Conservation (phyloP, 1,140 invertebrate species). For the Druon quercuslanigerum region DNA sequence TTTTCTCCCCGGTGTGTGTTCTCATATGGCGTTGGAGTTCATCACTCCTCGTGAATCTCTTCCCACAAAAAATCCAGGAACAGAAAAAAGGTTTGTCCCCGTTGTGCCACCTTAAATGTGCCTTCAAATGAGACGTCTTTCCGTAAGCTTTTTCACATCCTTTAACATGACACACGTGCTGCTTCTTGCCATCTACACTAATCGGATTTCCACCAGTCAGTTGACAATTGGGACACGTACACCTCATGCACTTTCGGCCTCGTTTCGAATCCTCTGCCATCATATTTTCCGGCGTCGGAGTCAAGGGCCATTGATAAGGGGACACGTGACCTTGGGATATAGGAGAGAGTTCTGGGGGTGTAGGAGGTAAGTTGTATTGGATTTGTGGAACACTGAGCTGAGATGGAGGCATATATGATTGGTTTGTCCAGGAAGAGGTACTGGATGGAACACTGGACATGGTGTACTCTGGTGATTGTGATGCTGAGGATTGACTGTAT, state of each 20-base stretch:
- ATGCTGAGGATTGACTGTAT: constrained; percentile 53
- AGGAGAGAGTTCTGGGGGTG: constrained; percentile 49
- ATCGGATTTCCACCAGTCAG: constrained; percentile 78
- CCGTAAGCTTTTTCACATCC: constrained; percentile 95
- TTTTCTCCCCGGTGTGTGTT: constrained; percentile 90
- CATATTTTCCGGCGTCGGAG: constrained; percentile 48
- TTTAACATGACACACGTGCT: constrained; percentile 92
- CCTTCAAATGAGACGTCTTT: constrained; percentile 93
- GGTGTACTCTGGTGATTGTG: constrained; percentile 53
- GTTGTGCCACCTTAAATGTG: constrained; percentile 90
- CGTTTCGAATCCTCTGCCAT: constrained; percentile 35
- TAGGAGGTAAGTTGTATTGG: constrained; percentile 60
- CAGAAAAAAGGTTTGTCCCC: constrained; percentile 87
- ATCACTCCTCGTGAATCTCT: constrained; percentile 91
- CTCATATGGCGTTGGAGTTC: constrained; percentile 89
- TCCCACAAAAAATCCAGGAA: constrained; percentile 88
- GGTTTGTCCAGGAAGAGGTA: constrained; percentile 51
- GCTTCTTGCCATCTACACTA: constrained; percentile 80
- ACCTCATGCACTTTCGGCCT: constrained; percentile 73
- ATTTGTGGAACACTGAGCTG: constrained; percentile 45
- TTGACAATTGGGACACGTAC: constrained; percentile 84
- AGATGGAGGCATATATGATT: constrained; percentile 42
- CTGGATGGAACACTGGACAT: constrained; percentile 43
- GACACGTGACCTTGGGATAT: constrained; percentile 47
- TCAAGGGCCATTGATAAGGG: constrained; percentile 59